Base-by-base conservation (phyloP, 2,888 invertebrate species). In the Lithophane leautieri region DNA sequence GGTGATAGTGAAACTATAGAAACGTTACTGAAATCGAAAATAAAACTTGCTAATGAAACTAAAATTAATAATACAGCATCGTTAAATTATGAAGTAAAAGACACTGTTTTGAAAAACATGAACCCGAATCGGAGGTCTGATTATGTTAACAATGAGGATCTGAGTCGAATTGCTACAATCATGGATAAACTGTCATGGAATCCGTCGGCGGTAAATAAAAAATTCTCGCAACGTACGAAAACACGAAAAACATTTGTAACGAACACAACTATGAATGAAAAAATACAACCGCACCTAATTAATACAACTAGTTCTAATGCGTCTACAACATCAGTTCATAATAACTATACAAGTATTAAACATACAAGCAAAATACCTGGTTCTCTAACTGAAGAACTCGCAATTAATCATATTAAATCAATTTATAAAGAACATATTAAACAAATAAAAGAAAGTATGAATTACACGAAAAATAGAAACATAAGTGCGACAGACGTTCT, bases 351-450 rank as follows among this genome's bases (percentile, higher is more conserved):
- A 11, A 71, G 22, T 4, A 22, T 69, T 34, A 85, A 73, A 73
- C 85, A 82, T 69, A 65, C 61, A 71, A 85, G 61, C n/a, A 62
- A 34, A 50, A 40, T 25, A 0, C 82, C 82, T 56, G 78, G 69
- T 54, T 52, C 8, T 60, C 50, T 83, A 12, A 85, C 73, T 44
- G 47, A 66, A 34, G 44, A 73, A 0, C 28, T 62, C 1, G 61
- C 19, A 28, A 54, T 73, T 6, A 34, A 69, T 54, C 69, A 73
- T n/a, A 50, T 85, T 28, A 28, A 58, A 66, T 52, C 42, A 40
- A 62, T 71, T 58, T 78, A 73, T 44, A 56, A 60, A 42, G n/a
- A 85, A n/a, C 42, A 71, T 28, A 0, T 77, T 16, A 12, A 69
- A 40, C 62, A 47, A 66, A 40, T 73, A 14, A 62, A 62, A 44